A percentile compares a stretch with the other conserved stretches of the same genome.
These are phyloP conservation scores for Dasypogon diadema DNA, from an alignment of 2,888 invertebrate genomes.

Conservation along the genomic window DNA sequence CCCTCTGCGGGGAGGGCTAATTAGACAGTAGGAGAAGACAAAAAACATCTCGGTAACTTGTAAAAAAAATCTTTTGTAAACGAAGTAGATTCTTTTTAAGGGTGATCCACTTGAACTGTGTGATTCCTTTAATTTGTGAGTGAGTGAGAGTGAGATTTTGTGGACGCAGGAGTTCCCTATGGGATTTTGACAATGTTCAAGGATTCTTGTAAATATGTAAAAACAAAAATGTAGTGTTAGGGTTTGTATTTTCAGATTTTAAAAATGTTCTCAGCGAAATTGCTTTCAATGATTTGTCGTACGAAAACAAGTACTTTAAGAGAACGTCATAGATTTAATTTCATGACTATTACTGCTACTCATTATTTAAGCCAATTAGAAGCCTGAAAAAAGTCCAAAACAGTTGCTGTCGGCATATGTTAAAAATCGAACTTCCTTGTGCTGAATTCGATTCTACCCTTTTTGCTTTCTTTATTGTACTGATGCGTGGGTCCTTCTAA, in stretches of 20 bases:
- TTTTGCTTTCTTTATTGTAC: too few species aligned
- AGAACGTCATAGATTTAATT: too few species aligned
- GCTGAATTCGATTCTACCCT: too few species aligned
- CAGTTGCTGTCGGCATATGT: too few species aligned
- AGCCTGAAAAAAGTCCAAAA: too few species aligned
- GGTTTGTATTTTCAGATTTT: constrained; percentile 17
- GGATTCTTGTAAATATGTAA: neutral
- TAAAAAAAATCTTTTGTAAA: constrained; percentile 37
- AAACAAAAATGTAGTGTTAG: neutral
- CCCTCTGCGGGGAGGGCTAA: neutral
- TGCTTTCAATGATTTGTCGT: neutral
- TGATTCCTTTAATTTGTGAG: constrained; percentile 11
- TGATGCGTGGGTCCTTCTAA: too few species aligned
- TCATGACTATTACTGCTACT: too few species aligned
- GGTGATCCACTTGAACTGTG: neutral
- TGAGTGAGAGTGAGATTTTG: neutral
- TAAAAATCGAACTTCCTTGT: too few species aligned
- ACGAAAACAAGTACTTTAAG: too few species aligned
- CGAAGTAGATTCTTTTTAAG: constrained; percentile 13
- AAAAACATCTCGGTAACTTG: constrained; percentile 17
- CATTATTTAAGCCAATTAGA: too few species aligned
- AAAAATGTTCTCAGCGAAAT: constrained; percentile 12
- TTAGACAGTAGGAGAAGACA: neutral
- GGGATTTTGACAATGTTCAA: neutral
- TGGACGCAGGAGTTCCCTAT: neutral